These are phyloP conservation scores for Periplaneta americana DNA, from an alignment of 1,140 invertebrate species.

Conservation along the genomic window DNA sequence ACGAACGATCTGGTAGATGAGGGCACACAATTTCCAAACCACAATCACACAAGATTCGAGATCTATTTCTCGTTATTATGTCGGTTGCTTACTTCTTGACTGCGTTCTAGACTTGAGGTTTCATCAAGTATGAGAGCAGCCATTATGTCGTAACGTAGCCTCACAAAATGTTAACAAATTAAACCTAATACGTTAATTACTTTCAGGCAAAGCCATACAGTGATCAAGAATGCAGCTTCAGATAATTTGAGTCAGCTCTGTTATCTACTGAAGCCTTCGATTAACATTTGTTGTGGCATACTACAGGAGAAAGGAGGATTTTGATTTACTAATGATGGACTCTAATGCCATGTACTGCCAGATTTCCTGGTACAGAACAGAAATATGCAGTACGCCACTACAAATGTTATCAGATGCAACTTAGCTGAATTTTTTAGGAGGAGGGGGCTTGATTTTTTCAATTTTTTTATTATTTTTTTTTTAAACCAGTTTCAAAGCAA, in stretches of 20 bases:
- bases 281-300: slow-evolving; percentile 4
- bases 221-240: neutral
- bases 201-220: neutral
- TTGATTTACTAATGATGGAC: neutral
- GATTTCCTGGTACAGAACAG: neutral
- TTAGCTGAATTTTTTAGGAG: neutral
- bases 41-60: neutral
- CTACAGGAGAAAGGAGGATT: neutral
- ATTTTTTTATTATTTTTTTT: neutral
- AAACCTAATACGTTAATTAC: neutral
- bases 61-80: neutral
- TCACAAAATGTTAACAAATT: neutral
- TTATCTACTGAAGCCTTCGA: neutral
- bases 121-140: neutral
- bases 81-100: neutral
- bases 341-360: neutral
- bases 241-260: neutral
- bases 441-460: neutral
- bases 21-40: slow-evolving; percentile 1
- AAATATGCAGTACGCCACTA: neutral
- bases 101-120: neutral
- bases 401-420: neutral
- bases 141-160: neutral
- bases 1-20: neutral
- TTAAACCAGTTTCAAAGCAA: neutral